Percentiles rank a stretch among this genome's conserved stretches.
Evolutionary conservation across 2,113 vertebrate genomes (phyloP).

Genomic region (Chionomys nivalis): DNA sequence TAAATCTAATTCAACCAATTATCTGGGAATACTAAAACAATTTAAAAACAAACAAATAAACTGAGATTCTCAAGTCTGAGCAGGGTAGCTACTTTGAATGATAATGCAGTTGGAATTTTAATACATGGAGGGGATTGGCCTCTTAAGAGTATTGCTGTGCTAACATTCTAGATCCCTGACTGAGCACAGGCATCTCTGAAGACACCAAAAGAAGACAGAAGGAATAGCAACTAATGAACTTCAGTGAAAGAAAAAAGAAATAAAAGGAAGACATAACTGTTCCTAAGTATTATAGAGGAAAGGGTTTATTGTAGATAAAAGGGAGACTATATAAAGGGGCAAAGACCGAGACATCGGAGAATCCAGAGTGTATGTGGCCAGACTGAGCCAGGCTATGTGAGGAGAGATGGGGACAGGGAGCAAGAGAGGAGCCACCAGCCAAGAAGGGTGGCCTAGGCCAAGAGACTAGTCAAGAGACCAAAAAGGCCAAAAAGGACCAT

Average conservation of each 20-base stretch:
- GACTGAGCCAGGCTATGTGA: not conserved
- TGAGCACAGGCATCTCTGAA: not conserved
- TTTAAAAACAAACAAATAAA: not conserved
- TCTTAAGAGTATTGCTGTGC: too few relatives aligned
- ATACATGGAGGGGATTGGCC: accelerated
- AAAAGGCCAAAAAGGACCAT: not conserved
- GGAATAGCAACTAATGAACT: not conserved
- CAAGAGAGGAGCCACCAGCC: not conserved
- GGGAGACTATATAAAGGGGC: not conserved
- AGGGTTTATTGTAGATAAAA: not conserved
- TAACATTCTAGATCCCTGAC: not conserved
- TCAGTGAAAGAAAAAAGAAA: not conserved
- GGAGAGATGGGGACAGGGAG: not conserved
- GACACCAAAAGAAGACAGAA: not conserved
- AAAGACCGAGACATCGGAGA: not conserved
- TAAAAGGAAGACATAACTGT: not conserved
- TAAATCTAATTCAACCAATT: constrained; percentile 4
- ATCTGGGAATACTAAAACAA: not conserved
- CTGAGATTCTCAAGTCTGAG: constrained; percentile 1
- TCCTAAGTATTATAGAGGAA: not conserved
- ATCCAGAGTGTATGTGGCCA: not conserved
- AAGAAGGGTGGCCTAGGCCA: not conserved
- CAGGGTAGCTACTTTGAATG: not conserved
- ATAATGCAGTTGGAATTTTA: not conserved
- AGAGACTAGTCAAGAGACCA: not conserved